phyloP scores from a whole-genome alignment of 2,888 invertebrate genomes.

The Argyresthia albistria region DNA sequence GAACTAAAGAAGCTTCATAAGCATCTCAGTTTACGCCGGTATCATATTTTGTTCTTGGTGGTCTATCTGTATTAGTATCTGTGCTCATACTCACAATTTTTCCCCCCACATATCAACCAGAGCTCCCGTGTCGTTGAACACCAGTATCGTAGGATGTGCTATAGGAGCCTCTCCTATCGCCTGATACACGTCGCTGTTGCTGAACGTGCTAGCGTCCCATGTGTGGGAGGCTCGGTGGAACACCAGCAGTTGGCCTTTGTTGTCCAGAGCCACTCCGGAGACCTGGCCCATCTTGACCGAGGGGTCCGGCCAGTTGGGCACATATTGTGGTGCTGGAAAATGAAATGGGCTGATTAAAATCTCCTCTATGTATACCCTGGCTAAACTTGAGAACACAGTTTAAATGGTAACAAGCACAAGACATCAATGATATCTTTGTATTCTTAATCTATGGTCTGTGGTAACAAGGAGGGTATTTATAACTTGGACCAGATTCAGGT shows the following conservation, averaged over 20 bases:
- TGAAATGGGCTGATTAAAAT: not conserved
- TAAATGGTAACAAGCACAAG: too few species aligned
- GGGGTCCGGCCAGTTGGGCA: constrained; percentile 70
- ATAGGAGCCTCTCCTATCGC: constrained; percentile 74
- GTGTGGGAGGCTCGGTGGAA: constrained; percentile 84
- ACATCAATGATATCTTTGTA: too few species aligned
- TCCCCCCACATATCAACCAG: constrained; percentile 78
- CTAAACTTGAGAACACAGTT: too few species aligned
- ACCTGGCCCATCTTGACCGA: constrained; percentile 79
- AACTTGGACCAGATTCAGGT: too few species aligned
- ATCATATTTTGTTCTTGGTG: too few species aligned
- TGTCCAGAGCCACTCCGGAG: constrained; percentile 84
- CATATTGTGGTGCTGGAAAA: constrained; percentile 63
- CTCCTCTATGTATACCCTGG: too few species aligned
- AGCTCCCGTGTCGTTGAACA: constrained; percentile 75
- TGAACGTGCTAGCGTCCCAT: constrained; percentile 76
- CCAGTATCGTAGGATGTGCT: constrained; percentile 74
- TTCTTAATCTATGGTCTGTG: too few species aligned
- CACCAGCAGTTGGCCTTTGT: constrained; percentile 79
- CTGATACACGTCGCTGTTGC: constrained; percentile 65
- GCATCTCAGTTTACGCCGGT: too few species aligned
- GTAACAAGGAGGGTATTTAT: too few species aligned
- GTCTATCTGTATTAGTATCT: too few species aligned
- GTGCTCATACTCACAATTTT: constrained; percentile 73
- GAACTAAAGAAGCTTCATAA: too few species aligned